Base-by-base conservation (phyloP, 1,140 invertebrate species). In the Drosophila micromelanica region DNA sequence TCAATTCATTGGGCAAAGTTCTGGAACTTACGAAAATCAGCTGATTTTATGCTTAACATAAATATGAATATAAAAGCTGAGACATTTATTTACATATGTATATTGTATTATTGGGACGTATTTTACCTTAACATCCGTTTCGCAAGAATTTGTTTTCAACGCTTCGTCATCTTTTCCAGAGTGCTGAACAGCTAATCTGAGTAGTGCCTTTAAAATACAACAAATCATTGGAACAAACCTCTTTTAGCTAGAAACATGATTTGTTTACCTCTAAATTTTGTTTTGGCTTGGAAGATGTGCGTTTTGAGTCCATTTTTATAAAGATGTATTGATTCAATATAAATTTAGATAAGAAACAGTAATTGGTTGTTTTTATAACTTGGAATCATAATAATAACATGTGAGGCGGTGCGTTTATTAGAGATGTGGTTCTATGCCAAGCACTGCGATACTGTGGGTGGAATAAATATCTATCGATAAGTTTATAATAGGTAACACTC, bases 261-360 rank as follows among this genome's bases (percentile, higher is more conserved):
- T 13, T 1, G n/a, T 9, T 64, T 37, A 68, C 81, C 75, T 87
- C 82, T 12, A 87, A 57, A 42, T 80, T 85, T 13, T 59, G 9
- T 9, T 76, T 65, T n/a, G 51, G 59, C 9, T 80, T 72, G 0
- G 73, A 46, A n/a, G 42, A 60, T 13, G 7, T 15, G 30, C n/a
- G 68, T 61, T 6, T 61, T 56, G 42, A 11, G 1, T 43, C 40
- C 55, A 57, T 57, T 17, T 32, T 57, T 3, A n/a, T 1, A 45
- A 2, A 9, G 2, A 32, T 15, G 1, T 32, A 11, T 32, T 32
- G 9, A 45, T 54, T 54, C n/a, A 5, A 17, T 32, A 12, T 5
- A 5, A 37, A 17, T 35, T 15, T 15, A 17, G 8, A n/a, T 12
- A 17, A 3, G 2, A 17, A n/a, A 17, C 9, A 51, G 3, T 9